Evolutionary conservation across 2,888 invertebrate genomes (phyloP), one percentile per base, ranked within the genome.

Genomic region (Acronicta aceris): DNA sequence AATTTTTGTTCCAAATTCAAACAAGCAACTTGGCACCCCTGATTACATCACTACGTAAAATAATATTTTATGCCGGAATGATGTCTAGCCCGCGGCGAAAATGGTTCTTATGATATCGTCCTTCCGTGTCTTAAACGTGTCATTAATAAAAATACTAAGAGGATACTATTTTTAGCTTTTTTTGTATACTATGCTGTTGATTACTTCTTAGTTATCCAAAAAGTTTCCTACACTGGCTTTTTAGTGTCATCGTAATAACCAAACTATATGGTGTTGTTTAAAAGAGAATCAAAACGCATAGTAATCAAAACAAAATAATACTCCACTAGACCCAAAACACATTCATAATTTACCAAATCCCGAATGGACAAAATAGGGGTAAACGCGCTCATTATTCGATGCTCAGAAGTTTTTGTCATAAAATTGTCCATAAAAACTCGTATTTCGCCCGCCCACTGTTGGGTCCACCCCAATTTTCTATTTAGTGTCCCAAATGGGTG

Each of bases 401-500:
- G 58, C 49, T 75, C 61, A 75, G 58, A 60, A 65, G 59, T 75
- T 73, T 75, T 76, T 78, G 78, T 65, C 65, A 65, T 52, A 49
- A 78, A 78, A 78, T 76, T 67, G 62, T 54, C 60, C 76, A 70
- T 66, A 72, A 75, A 69, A 66, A 60, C 63, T 60, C 42, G 42
- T 21, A 36, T 54, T 50, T 41, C 36, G 45, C 52, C 50, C 67
- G 48, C 46, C 46, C 46, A 75, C 50, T 33, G 60, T 59, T 51
- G 59, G 54, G 48, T 63, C 42, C 53, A 52, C 65, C 76, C 64
- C 57, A 73, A 75, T 75, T 78, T 71, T 65, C 70, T 76, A 75
- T 76, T 38, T 73, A 75, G 64, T 55, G 54, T 47, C 69, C 56
- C 38, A 55, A 55, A 72, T 71, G 43, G 48, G 41, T 25, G 21